Conservation (phyloP, 2,797 vertebrate species). For the Darevskia mixta region DNA sequence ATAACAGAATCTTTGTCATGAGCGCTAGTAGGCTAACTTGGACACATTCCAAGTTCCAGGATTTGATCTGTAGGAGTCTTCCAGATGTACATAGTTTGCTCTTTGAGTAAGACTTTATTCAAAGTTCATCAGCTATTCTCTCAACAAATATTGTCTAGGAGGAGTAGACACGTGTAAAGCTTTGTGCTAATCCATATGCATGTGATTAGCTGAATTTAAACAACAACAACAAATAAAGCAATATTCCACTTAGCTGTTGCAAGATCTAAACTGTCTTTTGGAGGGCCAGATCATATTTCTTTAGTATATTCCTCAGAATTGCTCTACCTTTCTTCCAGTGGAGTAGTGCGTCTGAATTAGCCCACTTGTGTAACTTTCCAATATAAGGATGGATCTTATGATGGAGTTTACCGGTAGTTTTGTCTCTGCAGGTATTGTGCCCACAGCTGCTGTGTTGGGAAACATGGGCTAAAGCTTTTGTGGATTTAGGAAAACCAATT, state of each 20-base stretch:
- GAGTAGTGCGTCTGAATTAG: not conserved
- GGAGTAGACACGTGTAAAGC: not conserved
- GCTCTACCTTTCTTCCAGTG: not conserved
- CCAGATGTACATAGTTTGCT: not conserved
- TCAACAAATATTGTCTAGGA: slow-evolving; percentile 42
- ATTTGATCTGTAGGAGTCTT: slow-evolving; percentile 27
- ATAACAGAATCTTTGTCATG: slow-evolving; percentile 19
- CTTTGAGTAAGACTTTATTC: not conserved
- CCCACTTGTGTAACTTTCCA: not conserved
- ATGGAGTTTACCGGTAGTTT: too few relatives aligned
- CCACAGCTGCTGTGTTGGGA: too few relatives aligned
- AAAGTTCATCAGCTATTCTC: slow-evolving; percentile 17
- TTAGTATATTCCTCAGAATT: not conserved
- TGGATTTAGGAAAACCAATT: not conserved
- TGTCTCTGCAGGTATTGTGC: too few relatives aligned
- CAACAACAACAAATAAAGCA: slow-evolving; percentile 18
- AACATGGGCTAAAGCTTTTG: not conserved
- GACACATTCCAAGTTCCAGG: slow-evolving; percentile 12
- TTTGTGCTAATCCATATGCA: slow-evolving; percentile 32
- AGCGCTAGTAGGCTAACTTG: slow-evolving; percentile 2
- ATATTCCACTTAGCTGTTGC: slow-evolving; percentile 28
- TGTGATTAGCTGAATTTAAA: slow-evolving; percentile 28
- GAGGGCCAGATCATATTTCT: not conserved
- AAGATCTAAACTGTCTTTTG: slow-evolving; percentile 4
- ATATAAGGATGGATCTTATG: not conserved